Evolutionary conservation across 2,797 vertebrate genomes (phyloP), one percentile per base, ranked within the genome.

Genomic region (Jordanella pulchra): DNA sequence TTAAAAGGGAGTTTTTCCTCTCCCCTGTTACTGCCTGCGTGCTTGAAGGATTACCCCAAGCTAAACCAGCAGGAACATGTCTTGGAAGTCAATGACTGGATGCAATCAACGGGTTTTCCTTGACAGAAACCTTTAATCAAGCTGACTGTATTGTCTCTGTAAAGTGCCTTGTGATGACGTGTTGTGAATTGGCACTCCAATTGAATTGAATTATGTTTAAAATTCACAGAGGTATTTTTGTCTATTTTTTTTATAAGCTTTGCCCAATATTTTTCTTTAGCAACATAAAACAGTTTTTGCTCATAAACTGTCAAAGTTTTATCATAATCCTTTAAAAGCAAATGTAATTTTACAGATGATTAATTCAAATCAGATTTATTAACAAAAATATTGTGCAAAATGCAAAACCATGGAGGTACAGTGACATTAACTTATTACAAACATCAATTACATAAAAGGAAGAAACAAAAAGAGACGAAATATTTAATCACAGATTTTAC

Each of bases 331-430:
- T 30, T 35, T 30, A 27, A 54, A 54, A 54, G 51, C 51, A 54
- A 54, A 54, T 54, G 51, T 25, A n/a, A n/a, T n/a, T 44, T 2
- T 44, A 13, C 14, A 18, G 25, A 15, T 27, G 7, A 56, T n/a
- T 39, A 84, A 76, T 88, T 66, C 63, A 86, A 87, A 88, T 80
- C 48, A 76, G 2, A 67, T 91, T 91, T 90, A 90, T 89, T 89
- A 76, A 85, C 76, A 90, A 84, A 35, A 84, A 79, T 53, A 86
- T 69, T 84, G 82, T 91, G 89, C 89, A 91, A 89, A 92, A 79
- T 78, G 75, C 77, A 72, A 83, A 63, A 87, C 84, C 55, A 83
- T 55, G 51, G 35, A 73, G 75, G 63, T 77, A 86, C 72, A 83
- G 18, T 74, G 12, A 79, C 2, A 72, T 84, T 60, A 75, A 15